Base-by-base conservation (phyloP, 2,888 invertebrate genomes). In the Cactoblastis cactorum region DNA sequence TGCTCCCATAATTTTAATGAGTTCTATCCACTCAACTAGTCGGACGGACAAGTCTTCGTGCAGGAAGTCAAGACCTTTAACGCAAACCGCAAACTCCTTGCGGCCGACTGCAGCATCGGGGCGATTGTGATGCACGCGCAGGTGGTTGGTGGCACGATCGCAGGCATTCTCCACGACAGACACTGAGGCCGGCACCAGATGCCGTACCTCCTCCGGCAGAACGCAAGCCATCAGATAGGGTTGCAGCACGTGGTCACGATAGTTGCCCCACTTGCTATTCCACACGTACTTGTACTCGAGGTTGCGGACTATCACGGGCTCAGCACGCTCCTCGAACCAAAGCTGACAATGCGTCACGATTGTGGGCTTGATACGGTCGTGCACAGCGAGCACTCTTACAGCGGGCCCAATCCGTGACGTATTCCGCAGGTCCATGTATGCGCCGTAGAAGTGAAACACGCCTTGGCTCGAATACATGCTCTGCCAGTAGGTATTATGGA, bases 401-500 rank as follows among this genome's bases (percentile, higher is more conserved):
- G 96, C 95, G 4, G 96, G 96, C 0, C 96, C 96, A 59, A 97
- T 91, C 47, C 92, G 88, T 50, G 96, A 96, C 55, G 94, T 88
- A 60, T 93, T 92, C 22, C 97, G 91, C 48, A 93, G 93, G 78
- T 97, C 97, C 73, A 96, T 93, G 80, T 97, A 97, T 8, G 97
- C 97, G 8, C 96, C 97, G 78, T 94, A 97, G 17, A 97, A 83
- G 77, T 97, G 96, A 73, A 97, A 97, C 1, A 96, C 96, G n/a
- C 97, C 96, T 67, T 96, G 95, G 34, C 92, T 91, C 4, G 95
- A 93, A 61, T 92, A 92, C 74, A 97, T 75, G 45, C 95, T 95
- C 84, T 97, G 97, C 97, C 97, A 97, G 80, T 97, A 97, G 50
- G 96, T 93, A 76, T 97, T 97, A 84, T 97, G 97, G 87, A 96